Percentiles rank a stretch among this genome's conserved stretches.
Evolutionary conservation across 2,797 vertebrate species (phyloP).

Genomic region (Pitangus sulphuratus): DNA sequence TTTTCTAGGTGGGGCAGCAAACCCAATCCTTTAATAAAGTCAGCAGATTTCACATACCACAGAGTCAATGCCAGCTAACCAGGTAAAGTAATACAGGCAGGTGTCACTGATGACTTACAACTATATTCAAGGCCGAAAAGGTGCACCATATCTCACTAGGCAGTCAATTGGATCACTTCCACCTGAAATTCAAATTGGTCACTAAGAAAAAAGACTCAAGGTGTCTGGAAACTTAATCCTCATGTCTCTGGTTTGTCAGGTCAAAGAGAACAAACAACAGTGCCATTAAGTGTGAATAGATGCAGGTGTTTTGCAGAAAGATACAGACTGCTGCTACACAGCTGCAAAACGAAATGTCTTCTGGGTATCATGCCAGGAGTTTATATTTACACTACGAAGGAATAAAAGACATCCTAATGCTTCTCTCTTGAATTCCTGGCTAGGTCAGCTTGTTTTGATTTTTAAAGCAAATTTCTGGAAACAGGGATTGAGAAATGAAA

Average conservation of each 20-base stretch:
- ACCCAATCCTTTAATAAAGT: not conserved
- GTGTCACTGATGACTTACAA: not conserved
- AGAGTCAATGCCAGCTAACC: not conserved
- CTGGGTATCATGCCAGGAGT: not conserved
- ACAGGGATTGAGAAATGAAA: not conserved
- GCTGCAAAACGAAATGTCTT: slow-evolving; percentile 7
- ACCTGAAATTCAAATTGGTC: slow-evolving; percentile 30
- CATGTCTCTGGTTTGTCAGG: not conserved
- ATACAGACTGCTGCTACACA: not conserved
- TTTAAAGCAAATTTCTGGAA: not conserved
- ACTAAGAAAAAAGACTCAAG: not conserved
- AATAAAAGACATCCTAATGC: not conserved
- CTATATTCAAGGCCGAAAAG: not conserved
- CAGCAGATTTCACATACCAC: not conserved
- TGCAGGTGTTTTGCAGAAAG: not conserved
- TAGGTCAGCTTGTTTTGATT: not conserved
- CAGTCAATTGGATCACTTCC: not conserved
- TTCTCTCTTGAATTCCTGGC: not conserved
- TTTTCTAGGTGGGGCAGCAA: not conserved
- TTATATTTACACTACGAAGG: not conserved
- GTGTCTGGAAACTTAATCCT: slow-evolving; percentile 24
- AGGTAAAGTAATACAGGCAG: not conserved
- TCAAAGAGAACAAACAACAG: slow-evolving; percentile 19
- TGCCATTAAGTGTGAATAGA: not conserved
- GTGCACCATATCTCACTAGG: not conserved